Percentiles rank a stretch among this genome's conserved stretches.
phyloP scores from a whole-genome alignment of 1,140 invertebrate species.

The Pantala flavescens region DNA sequence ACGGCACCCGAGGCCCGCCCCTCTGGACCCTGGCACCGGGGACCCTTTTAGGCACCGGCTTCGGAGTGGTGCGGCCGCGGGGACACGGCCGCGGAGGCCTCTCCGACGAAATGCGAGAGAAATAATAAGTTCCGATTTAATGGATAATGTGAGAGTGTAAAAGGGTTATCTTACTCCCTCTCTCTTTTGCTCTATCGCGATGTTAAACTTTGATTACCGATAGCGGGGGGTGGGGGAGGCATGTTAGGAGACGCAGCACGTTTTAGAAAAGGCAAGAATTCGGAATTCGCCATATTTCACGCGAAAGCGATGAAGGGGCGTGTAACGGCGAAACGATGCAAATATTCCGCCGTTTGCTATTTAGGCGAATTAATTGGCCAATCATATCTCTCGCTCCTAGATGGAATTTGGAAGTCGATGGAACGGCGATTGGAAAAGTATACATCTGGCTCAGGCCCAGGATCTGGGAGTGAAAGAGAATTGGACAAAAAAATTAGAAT shows the following conservation, averaged over 20 bases:
- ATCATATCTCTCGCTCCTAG: not conserved
- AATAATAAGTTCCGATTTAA: not conserved
- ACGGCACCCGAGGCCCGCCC: not conserved
- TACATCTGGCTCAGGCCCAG: too few species aligned
- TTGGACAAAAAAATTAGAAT: too few species aligned
- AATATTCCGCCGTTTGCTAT: slow-evolving; percentile 5
- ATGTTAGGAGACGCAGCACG: not conserved
- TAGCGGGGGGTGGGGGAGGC: not conserved
- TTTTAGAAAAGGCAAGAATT: not conserved
- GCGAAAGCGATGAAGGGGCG: not conserved
- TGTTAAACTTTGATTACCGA: slow-evolving; percentile 6
- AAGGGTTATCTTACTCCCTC: too few species aligned
- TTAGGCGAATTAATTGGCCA: slow-evolving; percentile 5
- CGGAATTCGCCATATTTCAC: not conserved
- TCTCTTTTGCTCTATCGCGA: not conserved
- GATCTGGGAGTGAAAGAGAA: too few species aligned
- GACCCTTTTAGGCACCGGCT: not conserved
- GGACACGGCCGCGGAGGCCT: not conserved
- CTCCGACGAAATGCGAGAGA: not conserved
- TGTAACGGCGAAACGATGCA: not conserved
- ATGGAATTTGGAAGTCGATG: slow-evolving; percentile 1
- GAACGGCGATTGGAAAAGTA: too few species aligned
- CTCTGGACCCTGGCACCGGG: not conserved
- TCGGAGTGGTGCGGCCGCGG: not conserved
- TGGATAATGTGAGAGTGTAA: not conserved